phyloP scores from a whole-genome alignment of 2,113 vertebrate species.

The Ochotona curzoniae region DNA sequence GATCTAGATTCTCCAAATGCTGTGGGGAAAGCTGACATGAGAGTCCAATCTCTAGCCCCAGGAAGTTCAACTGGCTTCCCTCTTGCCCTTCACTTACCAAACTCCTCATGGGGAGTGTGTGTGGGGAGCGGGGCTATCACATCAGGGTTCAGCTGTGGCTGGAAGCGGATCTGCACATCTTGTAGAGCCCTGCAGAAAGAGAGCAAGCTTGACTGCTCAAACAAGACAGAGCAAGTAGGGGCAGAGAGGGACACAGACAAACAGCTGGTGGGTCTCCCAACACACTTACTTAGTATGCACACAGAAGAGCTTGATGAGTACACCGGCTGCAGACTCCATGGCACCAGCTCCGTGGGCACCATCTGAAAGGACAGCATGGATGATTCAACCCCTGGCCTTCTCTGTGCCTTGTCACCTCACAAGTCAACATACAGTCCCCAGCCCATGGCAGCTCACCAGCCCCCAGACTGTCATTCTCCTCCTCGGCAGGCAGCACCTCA shows the following conservation, averaged over 20 bases:
- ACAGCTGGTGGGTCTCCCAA: background rate
- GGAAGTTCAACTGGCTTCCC: background rate
- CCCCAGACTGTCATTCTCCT: conserved; percentile 93
- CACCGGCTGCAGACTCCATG: conserved; percentile 92
- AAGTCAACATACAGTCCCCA: background rate
- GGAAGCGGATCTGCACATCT: conserved; percentile 98
- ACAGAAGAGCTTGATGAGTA: conserved; percentile 98
- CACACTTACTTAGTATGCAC: conserved; percentile 97
- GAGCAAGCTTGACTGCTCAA: background rate
- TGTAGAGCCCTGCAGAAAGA: conserved; percentile 91
- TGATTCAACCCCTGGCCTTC: background rate
- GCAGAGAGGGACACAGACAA: background rate
- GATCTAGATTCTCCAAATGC: conserved; percentile 92
- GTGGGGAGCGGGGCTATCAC: conserved; percentile 85
- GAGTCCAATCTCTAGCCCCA: background rate
- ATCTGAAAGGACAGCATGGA: conserved; percentile 86
- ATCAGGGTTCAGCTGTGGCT: conserved; percentile 90
- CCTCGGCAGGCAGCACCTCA: conserved; percentile 95
- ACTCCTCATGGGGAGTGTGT: conserved; percentile 90
- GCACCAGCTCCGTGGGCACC: conserved; percentile 90
- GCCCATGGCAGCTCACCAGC: conserved; percentile 85
- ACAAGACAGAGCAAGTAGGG: background rate
- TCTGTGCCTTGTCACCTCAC: background rate
- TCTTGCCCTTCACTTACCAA: conserved; percentile 87
- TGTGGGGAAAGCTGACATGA: conserved; percentile 62